A percentile compares a stretch with the other conserved stretches of the same genome.
phyloP scores from a whole-genome alignment of 1,140 invertebrate genomes.

The Listronotus oregonensis region DNA sequence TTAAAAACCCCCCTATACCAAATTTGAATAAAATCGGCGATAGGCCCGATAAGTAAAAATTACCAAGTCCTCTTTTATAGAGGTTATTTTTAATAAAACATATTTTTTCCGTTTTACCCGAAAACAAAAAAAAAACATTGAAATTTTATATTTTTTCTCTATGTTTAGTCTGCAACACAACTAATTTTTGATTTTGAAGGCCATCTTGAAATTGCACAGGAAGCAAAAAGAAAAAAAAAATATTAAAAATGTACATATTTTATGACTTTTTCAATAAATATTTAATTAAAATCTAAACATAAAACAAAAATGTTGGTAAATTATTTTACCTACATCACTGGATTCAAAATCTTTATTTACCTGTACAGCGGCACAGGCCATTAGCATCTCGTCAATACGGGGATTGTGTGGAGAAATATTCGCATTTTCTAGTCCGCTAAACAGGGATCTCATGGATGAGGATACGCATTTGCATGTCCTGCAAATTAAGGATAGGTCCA shows the following conservation, averaged over 20 bases:
- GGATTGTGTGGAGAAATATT: constrained; percentile 44
- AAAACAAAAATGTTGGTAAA: background rate
- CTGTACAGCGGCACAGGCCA: constrained; percentile 53
- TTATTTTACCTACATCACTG: constrained; percentile 14
- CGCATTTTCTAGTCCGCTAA: constrained; percentile 42
- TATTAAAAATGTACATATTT: background rate
- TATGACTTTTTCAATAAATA: background rate
- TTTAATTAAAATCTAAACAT: background rate
- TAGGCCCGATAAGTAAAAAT: background rate
- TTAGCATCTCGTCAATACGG: constrained; percentile 56
- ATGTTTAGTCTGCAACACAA: background rate
- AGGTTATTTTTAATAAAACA: too few relatives aligned
- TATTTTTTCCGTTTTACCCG: too few relatives aligned
- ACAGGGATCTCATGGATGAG: constrained; percentile 44
- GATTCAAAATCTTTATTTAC: constrained; percentile 42
- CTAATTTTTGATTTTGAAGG: constrained; percentile 16
- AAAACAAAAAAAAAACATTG: too few relatives aligned
- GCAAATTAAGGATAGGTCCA: constrained; percentile 42
- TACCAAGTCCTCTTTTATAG: too few relatives aligned
- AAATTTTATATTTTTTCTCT: too few relatives aligned
- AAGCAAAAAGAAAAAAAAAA: background rate
- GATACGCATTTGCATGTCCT: constrained; percentile 49
- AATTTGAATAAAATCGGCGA: too few relatives aligned
- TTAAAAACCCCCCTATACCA: too few relatives aligned
- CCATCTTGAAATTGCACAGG: constrained; percentile 21